Conservation (phyloP, 2,888 invertebrate genomes). For the Leptogaster cylindrica region DNA sequence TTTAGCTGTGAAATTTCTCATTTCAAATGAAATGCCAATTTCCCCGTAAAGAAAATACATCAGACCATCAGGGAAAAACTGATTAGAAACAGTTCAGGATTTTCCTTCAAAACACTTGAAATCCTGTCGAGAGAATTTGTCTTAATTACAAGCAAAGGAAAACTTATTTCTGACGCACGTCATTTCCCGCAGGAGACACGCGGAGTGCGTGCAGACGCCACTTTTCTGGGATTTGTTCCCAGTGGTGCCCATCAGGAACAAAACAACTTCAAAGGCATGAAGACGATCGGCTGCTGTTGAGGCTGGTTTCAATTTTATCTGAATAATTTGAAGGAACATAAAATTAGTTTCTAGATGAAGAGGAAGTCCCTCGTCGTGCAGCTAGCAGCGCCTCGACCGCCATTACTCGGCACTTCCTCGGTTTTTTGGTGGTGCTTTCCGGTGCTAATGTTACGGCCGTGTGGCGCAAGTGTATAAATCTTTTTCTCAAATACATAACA, state of each 20-base stretch:
- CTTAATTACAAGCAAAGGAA: slow-evolving; percentile 38
- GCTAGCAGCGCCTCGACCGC: too few species aligned
- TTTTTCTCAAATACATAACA: too few species aligned
- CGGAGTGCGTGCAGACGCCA: slow-evolving; percentile 5
- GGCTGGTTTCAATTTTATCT: slow-evolving; percentile 30
- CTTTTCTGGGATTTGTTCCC: neutral
- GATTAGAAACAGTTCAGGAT: too few species aligned
- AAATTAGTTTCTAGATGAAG: slow-evolving; percentile 34
- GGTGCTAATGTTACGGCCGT: too few species aligned
- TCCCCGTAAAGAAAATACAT: too few species aligned
- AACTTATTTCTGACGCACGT: slow-evolving; percentile 27
- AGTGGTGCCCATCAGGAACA: neutral
- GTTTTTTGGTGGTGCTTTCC: too few species aligned
- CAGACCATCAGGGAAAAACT: too few species aligned
- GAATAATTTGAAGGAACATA: slow-evolving; percentile 35
- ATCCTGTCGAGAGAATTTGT: slow-evolving; percentile 31
- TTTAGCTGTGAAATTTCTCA: too few species aligned
- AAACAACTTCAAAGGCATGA: slow-evolving; percentile 24
- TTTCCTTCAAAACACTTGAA: slow-evolving; percentile 8
- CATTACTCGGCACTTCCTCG: too few species aligned
- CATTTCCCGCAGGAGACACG: neutral
- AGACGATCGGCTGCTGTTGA: neutral
- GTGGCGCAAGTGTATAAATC: too few species aligned
- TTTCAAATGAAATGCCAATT: too few species aligned
- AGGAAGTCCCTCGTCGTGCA: too few species aligned